These are phyloP conservation scores for Zeugodacus cucurbitae DNA, from an alignment of 1,140 invertebrate genomes.

Conservation along the genomic window DNA sequence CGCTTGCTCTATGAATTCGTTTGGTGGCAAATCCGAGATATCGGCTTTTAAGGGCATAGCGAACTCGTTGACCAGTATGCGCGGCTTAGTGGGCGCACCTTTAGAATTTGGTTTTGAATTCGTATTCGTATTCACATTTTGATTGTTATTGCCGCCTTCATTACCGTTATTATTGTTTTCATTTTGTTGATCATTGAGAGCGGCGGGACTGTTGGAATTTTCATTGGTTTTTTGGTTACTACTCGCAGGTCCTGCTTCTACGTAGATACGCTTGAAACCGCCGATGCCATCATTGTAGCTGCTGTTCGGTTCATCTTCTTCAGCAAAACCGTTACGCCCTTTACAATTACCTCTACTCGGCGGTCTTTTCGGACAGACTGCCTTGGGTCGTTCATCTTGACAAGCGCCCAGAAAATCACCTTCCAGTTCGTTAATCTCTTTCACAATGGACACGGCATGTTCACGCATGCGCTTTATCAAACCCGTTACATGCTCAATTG, in stretches of 20 bases:
- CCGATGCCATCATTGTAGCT: background rate
- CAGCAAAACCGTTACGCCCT: background rate
- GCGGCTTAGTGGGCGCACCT: background rate
- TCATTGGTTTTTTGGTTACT: background rate
- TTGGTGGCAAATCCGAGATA: background rate
- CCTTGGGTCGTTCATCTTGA: background rate
- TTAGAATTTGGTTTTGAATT: background rate
- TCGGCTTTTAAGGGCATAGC: background rate
- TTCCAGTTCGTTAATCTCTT: constrained; percentile 21
- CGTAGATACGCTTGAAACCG: background rate
- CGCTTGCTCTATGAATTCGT: background rate
- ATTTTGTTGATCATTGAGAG: background rate
- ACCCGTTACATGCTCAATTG: constrained; percentile 19
- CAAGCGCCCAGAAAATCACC: constrained; percentile 16
- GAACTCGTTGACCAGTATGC: background rate
- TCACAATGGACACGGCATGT: constrained; percentile 14
- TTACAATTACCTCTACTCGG: background rate
- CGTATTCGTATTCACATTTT: constrained; percentile 10
- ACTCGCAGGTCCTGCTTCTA: background rate
- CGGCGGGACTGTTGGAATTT: background rate
- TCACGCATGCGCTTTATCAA: constrained; percentile 36
- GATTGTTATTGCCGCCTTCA: background rate
- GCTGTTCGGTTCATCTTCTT: background rate
- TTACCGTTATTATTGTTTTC: background rate
- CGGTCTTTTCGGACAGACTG: background rate